Evolutionary conservation across 2,888 invertebrate species (phyloP).

Genomic region (Parasteatoda lunata): DNA sequence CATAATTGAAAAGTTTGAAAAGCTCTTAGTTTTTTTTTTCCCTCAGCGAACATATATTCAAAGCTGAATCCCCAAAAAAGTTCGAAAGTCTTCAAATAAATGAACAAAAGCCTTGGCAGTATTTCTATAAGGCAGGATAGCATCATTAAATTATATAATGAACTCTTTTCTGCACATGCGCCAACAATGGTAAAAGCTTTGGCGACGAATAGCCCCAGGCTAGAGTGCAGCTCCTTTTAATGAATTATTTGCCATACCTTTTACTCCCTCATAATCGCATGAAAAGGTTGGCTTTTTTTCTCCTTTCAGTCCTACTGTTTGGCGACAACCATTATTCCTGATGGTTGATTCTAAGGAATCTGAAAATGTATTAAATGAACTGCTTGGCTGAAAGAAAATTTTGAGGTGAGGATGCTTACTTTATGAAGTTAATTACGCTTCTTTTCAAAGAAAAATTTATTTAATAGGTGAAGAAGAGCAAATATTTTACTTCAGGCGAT

Average conservation of each 20-base stretch:
- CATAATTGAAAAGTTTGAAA: no score
- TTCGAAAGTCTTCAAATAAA: no score
- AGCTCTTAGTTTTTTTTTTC: no score
- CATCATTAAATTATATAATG: neutral
- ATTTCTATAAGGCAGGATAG: neutral
- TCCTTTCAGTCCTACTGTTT: neutral
- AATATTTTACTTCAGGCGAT: no score
- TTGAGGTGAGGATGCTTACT: neutral
- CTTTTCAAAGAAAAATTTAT: neutral
- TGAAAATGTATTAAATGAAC: neutral
- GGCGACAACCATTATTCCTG: neutral
- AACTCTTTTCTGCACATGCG: neutral
- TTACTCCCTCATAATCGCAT: neutral
- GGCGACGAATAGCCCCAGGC: neutral
- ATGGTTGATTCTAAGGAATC: neutral
- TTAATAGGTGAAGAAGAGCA: neutral
- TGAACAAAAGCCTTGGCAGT: no score
- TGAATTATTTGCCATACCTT: slow-evolving; percentile 38
- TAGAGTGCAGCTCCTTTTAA: slow-evolving; percentile 29
- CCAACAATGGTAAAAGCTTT: slow-evolving; percentile 4
- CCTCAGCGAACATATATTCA: no score
- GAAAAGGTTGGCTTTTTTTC: neutral
- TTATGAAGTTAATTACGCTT: neutral
- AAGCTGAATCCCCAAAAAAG: no score
- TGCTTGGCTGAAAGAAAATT: neutral